Percentiles rank a stretch among this genome's conserved stretches.
Conservation (phyloP, 2,797 vertebrate genomes). For the Chiroxiphia lanceolata region DNA sequence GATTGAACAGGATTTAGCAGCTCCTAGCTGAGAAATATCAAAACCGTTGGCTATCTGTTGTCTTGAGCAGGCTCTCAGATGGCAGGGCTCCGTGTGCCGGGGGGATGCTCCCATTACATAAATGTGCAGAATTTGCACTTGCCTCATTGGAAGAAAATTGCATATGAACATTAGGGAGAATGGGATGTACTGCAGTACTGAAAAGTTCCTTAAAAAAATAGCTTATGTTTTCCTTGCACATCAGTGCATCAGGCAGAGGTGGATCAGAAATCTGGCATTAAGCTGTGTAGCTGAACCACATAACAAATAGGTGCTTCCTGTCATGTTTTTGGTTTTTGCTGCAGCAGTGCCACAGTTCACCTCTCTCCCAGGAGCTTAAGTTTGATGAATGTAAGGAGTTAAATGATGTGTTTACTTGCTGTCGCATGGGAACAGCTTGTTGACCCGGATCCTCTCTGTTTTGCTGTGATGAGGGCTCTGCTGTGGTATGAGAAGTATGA, state of each 20-base stretch:
- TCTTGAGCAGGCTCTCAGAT: slow-evolving; percentile 43
- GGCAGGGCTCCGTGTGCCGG: background rate
- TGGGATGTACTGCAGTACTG: background rate
- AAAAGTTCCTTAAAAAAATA: slow-evolving; percentile 11
- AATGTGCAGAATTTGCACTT: slow-evolving; percentile 30
- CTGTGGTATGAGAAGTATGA: slow-evolving; percentile 26
- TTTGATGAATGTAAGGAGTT: slow-evolving; percentile 5
- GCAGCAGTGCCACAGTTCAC: background rate
- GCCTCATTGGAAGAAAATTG: slow-evolving; percentile 24
- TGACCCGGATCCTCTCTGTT: slow-evolving; percentile 28
- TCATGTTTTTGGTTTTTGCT: background rate
- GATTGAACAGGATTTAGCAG: slow-evolving; percentile 64
- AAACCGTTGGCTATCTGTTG: background rate
- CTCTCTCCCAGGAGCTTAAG: background rate
- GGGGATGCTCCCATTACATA: background rate
- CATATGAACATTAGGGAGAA: background rate
- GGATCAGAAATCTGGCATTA: background rate
- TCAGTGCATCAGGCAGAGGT: background rate
- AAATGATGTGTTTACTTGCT: slow-evolving; percentile 7
- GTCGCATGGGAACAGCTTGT: slow-evolving; percentile 33
- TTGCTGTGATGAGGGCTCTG: background rate
- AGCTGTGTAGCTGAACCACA: background rate
- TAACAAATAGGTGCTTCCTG: background rate
- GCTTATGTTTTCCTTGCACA: background rate
- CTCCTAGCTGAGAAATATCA: slow-evolving; percentile 46